These are phyloP conservation scores for Hycleus phaleratus DNA, from an alignment of 1,140 invertebrate species.

Conservation along the genomic window DNA sequence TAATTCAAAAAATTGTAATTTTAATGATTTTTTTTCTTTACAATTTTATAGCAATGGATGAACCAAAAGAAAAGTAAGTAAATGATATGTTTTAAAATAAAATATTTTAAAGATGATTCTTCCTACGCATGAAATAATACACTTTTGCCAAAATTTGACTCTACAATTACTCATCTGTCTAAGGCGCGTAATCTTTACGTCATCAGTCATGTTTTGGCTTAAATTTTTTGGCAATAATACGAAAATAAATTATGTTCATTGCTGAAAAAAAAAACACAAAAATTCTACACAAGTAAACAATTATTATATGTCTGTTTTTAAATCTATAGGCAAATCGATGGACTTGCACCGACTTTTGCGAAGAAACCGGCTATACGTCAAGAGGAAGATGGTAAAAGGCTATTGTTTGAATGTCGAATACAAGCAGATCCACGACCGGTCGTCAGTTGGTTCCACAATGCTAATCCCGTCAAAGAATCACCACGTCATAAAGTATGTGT, in stretches of 20 bases:
- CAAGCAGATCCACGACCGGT: slow-evolving; percentile 87
- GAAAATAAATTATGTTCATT: not conserved
- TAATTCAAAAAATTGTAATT: not conserved
- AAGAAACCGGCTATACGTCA: slow-evolving; percentile 95
- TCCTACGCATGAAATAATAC: slow-evolving; percentile 12
- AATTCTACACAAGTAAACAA: not conserved
- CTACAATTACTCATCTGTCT: slow-evolving; percentile 21
- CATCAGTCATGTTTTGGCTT: slow-evolving; percentile 30
- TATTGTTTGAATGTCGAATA: slow-evolving; percentile 93
- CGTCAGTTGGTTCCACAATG: slow-evolving; percentile 89
- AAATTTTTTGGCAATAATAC: not conserved
- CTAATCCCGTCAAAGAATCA: slow-evolving; percentile 64
- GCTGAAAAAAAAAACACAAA: not conserved
- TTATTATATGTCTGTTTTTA: not conserved
- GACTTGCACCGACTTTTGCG: slow-evolving; percentile 92
- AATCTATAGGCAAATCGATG: slow-evolving; percentile 84
- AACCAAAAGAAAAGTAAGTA: slow-evolving; percentile 77
- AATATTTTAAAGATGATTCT: slow-evolving; percentile 8
- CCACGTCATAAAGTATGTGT: slow-evolving; percentile 69
- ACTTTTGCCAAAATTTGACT: slow-evolving; percentile 26
- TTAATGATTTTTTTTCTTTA: not conserved
- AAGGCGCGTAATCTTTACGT: slow-evolving; percentile 27
- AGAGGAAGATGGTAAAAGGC: slow-evolving; percentile 90
- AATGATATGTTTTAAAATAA: not conserved
- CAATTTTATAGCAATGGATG: slow-evolving; percentile 65